Conservation (phyloP, 2,113 vertebrate species). For the Lucifuga dentata region DNA sequence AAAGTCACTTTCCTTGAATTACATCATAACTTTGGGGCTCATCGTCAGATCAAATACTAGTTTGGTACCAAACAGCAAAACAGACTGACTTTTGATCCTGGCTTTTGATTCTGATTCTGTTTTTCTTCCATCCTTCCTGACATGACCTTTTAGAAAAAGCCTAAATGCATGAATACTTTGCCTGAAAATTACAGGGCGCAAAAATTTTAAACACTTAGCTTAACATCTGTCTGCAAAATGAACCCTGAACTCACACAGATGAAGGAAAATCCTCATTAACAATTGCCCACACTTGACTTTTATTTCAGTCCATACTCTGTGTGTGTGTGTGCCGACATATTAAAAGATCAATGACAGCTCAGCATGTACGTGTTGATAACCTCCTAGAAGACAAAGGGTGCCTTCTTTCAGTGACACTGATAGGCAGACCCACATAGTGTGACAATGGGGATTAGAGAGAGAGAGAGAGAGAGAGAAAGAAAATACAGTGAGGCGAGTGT, state of each 20-base stretch:
- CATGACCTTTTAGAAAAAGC: neutral
- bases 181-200: neutral
- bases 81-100: no score
- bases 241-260: constrained; percentile 31
- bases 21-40: constrained; percentile 66
- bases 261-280: constrained; percentile 5
- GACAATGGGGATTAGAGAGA: constrained; percentile 21
- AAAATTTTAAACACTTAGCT: constrained; percentile 12
- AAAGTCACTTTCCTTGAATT: constrained; percentile 61
- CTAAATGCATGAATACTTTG: constrained; percentile 3
- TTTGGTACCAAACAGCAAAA: constrained; percentile 7
- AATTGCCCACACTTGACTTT: neutral
- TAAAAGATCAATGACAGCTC: constrained; percentile 43
- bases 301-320: constrained; percentile 6
- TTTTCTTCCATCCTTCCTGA: neutral
- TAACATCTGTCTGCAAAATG: constrained; percentile 6
- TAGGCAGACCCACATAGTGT: constrained; percentile 40
- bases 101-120: constrained; percentile 2
- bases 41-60: constrained; percentile 29
- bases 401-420: constrained; percentile 30
- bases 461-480: constrained; percentile 4
- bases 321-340: constrained; percentile 6
- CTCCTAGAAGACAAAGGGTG: constrained; percentile 25
- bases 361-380: constrained; percentile 40
- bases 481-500: neutral